phyloP scores from a whole-genome alignment of 2,888 invertebrate species.

The Scaptomyza cyrtandrae region DNA sequence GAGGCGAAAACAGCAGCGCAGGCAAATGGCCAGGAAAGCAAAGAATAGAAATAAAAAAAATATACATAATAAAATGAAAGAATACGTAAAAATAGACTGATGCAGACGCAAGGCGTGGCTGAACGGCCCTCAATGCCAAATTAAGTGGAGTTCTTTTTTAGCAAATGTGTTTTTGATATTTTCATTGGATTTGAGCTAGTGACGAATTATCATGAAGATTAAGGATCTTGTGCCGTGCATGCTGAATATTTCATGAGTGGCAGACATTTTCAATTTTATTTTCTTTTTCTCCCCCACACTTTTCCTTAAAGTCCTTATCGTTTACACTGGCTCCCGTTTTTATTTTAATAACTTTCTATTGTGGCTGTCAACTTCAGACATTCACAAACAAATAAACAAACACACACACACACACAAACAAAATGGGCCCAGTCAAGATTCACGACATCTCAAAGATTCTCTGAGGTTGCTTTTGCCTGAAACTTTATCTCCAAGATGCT shows the following conservation, averaged over 20 bases:
- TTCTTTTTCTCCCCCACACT: neutral
- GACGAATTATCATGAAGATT: slow-evolving; percentile 55
- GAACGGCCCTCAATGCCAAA: slow-evolving; percentile 45
- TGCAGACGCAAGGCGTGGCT: slow-evolving; percentile 25
- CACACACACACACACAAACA: slow-evolving; percentile 30
- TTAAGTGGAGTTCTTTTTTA: slow-evolving; percentile 43
- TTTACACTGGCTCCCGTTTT: slow-evolving; percentile 54
- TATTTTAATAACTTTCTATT: slow-evolving; percentile 73
- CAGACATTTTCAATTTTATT: slow-evolving; percentile 47
- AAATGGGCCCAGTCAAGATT: slow-evolving; percentile 42
- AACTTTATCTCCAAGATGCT: slow-evolving; percentile 64
- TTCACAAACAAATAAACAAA: slow-evolving; percentile 32
- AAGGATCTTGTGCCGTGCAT: slow-evolving; percentile 46
- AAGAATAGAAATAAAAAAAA: slow-evolving; percentile 8
- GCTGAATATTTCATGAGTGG: slow-evolving; percentile 71
- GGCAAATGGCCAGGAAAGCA: slow-evolving; percentile 42
- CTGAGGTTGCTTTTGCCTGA: slow-evolving; percentile 31
- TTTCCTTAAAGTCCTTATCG: slow-evolving; percentile 2
- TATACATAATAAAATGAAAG: slow-evolving; percentile 4
- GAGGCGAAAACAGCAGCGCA: slow-evolving; percentile 38
- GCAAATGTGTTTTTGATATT: slow-evolving; percentile 72
- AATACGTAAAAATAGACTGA: slow-evolving; percentile 24
- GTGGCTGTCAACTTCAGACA: slow-evolving; percentile 64
- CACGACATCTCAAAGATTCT: slow-evolving; percentile 55
- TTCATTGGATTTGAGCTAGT: slow-evolving; percentile 57